phyloP scores from a whole-genome alignment of 1,140 invertebrate species.

The Nasonia giraulti region DNA sequence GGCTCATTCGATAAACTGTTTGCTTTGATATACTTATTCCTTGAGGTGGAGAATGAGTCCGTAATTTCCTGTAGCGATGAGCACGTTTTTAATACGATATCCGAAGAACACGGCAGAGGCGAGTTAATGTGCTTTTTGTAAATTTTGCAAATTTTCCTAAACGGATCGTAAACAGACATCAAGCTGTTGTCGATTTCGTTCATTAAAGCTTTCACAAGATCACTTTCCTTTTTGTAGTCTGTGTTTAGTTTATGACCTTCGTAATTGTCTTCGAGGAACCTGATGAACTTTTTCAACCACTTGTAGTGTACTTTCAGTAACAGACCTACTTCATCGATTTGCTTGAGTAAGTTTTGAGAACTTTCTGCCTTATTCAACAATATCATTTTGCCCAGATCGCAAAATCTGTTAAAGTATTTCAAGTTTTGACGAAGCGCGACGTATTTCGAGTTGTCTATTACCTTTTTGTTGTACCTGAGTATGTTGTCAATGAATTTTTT shows the following conservation, averaged over 20 bases:
- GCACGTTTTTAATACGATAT: constrained; percentile 54
- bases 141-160: constrained; percentile 63
- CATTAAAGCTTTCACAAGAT: constrained; percentile 48
- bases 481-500: constrained; percentile 65
- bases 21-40: constrained; percentile 43
- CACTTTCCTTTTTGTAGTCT: constrained; percentile 27
- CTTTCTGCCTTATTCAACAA: constrained; percentile 57
- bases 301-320: constrained; percentile 67
- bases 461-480: constrained; percentile 59
- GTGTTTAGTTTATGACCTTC: constrained; percentile 24
- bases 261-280: constrained; percentile 43
- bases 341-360: constrained; percentile 53
- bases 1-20: constrained; percentile 45
- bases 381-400: constrained; percentile 56
- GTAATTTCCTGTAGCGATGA: constrained; percentile 51
- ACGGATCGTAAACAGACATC: constrained; percentile 58
- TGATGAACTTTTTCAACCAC: constrained; percentile 67
- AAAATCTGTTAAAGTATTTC: constrained; percentile 74
- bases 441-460: constrained; percentile 53
- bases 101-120: constrained; percentile 62
- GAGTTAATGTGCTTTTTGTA: constrained; percentile 59
- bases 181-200: constrained; percentile 53
- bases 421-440: constrained; percentile 60
- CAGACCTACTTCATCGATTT: constrained; percentile 60
- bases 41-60: constrained; percentile 51